Percentiles rank a stretch among this genome's conserved stretches.
Conservation (phyloP, 2,888 invertebrate species). For the Agriopis marginaria region DNA sequence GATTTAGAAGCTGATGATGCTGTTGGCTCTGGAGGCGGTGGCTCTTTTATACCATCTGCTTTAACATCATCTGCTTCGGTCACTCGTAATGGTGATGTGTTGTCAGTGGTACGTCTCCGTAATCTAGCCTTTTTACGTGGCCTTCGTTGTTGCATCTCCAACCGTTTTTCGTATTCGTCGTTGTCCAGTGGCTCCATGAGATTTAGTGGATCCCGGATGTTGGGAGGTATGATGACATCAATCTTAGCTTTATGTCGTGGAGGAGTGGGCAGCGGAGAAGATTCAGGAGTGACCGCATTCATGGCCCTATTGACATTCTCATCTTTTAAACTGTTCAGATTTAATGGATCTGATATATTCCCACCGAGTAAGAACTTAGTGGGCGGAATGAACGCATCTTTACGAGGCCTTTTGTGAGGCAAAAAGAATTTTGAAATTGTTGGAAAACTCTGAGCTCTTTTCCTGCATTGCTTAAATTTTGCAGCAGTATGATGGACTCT, state of each 20-base stretch:
- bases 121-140: conserved; percentile 89
- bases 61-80: conserved; percentile 57
- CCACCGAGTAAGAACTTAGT: conserved; percentile 97
- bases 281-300: conserved; percentile 96
- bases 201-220: conserved; percentile 96
- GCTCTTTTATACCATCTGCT: conserved; percentile 72
- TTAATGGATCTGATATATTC: conserved; percentile 97
- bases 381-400: conserved; percentile 93
- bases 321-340: conserved; percentile 95
- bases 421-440: conserved; percentile 91
- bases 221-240: conserved; percentile 96
- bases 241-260: conserved; percentile 92
- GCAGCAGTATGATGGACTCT: conserved; percentile 75
- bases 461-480: conserved; percentile 85
- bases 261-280: conserved; percentile 96
- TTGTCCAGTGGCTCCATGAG: conserved; percentile 92
- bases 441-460: conserved; percentile 89
- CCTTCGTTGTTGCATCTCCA: conserved; percentile 89
- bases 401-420: conserved; percentile 90
- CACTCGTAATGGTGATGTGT: conserved; percentile 63
- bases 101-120: conserved; percentile 81
- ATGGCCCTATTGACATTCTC: conserved; percentile 92
- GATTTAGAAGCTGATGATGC: conserved; percentile 73
- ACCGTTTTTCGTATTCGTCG: conserved; percentile 92
- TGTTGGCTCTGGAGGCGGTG: conserved; percentile 72